Evolutionary conservation across 2,113 vertebrate genomes (phyloP).

Genomic region (Gambusia affinis): DNA sequence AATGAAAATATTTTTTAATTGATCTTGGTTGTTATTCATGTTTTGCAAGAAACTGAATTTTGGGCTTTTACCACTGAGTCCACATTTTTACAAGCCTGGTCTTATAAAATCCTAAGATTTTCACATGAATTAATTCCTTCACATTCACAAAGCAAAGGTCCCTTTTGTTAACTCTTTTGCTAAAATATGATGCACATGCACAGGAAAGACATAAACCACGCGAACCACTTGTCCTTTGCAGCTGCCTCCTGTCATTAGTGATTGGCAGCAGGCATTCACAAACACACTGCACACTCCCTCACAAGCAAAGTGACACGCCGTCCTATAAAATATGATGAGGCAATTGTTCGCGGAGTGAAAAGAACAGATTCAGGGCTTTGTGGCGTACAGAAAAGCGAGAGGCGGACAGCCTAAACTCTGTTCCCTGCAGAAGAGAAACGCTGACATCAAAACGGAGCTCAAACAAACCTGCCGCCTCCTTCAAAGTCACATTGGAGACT

Average conservation of each 20-base stretch:
- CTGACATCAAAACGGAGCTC: constrained; percentile 45
- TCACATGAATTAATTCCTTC: neutral
- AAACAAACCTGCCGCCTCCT: constrained; percentile 38
- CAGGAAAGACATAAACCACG: too few relatives aligned
- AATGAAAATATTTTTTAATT: too few relatives aligned
- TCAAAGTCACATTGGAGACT: constrained; percentile 28
- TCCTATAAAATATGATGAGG: constrained; percentile 52
- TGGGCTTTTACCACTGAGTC: neutral
- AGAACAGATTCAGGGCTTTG: constrained; percentile 51
- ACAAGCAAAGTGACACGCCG: constrained; percentile 18
- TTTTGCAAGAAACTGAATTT: too few relatives aligned
- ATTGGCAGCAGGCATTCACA: constrained; percentile 54
- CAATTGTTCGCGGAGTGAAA: constrained; percentile 65
- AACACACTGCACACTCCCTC: constrained; percentile 3
- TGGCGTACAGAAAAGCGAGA: constrained; percentile 40
- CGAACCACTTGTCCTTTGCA: neutral
- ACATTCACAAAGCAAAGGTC: constrained; percentile 1
- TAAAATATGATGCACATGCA: neutral
- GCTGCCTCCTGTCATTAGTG: constrained; percentile 20
- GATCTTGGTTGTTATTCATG: too few relatives aligned
- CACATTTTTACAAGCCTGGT: neutral
- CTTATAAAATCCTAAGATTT: neutral
- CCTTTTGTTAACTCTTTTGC: too few relatives aligned
- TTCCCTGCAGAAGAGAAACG: constrained; percentile 53
- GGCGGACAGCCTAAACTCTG: constrained; percentile 53